Evolutionary conservation across 53 echinoderm and acorn worm species (phyloP), one percentile per base, ranked within the genome.

Genomic region (Pentamera pediparva): DNA sequence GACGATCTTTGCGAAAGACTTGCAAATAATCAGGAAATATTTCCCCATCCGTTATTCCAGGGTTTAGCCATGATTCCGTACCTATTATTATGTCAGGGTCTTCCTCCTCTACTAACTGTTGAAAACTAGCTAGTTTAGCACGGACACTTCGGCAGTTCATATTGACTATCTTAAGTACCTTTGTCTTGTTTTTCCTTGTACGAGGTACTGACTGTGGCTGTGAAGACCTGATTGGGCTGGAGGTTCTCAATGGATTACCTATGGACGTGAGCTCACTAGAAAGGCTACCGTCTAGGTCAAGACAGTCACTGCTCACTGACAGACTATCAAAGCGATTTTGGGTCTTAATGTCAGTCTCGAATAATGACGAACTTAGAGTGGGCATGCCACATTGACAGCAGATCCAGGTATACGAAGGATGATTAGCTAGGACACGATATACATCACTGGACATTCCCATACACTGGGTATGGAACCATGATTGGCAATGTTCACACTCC

Each of bases 21-120:
- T 69, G 33, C 39, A 43, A 77, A 36, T 77, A 54, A 18, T 24
- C 25, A 13, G 61, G 77, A 39, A 83, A 77, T 17, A 84, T 72
- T 22, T 84, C 79, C 18, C 41, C 73, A 61, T 49, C 64, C 26
- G 28, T 79, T 22, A 85, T 43, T 8, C 48, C 37, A 13, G 61
- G 38, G 40, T 47, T 57, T 32, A 79, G 29, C 73, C 79, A 85
- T 12, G 85, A 79, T 49, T 85, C 85, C 8, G 85, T 85, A 13
- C 57, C 85, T 21, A 56, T 39, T 8, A 74, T 65, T 0, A 85
- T 56, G 47, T 75, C 85, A 10, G 75, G 75, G 35, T 79, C 40
- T 29, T 74, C 55, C 35, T 32, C 29, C n/a, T 78, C 43, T 5
- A 75, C 45, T 20, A 83, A 38, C 19, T 31, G 27, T 3, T 35